phyloP scores from a whole-genome alignment of 2,797 vertebrate genomes.

The Gephyroberyx darwinii region DNA sequence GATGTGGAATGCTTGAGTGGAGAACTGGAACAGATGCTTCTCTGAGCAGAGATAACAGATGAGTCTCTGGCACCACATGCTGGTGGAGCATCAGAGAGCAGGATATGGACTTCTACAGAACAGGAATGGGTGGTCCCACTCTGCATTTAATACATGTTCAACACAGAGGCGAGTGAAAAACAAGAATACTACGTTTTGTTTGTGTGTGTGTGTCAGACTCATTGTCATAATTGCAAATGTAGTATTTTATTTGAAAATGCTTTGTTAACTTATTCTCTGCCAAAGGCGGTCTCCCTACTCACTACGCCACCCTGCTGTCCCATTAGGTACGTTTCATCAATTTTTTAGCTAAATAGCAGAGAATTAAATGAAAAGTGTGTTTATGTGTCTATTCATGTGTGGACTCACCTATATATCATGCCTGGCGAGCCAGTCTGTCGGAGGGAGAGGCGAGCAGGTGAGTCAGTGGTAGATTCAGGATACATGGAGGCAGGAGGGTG shows the following conservation, averaged over 20 bases:
- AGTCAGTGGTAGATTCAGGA: constrained; percentile 99
- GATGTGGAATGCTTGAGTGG: constrained; percentile 10
- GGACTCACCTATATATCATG: constrained; percentile 96
- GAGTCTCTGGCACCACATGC: constrained; percentile 67
- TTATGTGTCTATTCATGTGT: neutral
- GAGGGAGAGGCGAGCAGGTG: constrained; percentile 95
- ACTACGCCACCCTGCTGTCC: too few relatives aligned
- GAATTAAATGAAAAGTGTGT: too few relatives aligned
- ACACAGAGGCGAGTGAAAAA: neutral
- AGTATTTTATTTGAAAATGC: too few relatives aligned
- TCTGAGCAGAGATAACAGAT: neutral
- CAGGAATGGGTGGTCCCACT: neutral
- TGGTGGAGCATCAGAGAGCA: constrained; percentile 58
- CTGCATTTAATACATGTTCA: neutral
- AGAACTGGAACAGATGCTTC: constrained; percentile 22
- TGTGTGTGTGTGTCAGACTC: neutral
- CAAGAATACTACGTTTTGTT: neutral
- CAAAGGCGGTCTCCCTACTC: too few relatives aligned
- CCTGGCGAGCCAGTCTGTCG: constrained; percentile 96
- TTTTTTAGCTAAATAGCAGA: too few relatives aligned
- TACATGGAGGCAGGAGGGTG: constrained; percentile 91
- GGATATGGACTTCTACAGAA: constrained; percentile 1
- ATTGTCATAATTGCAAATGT: too few relatives aligned
- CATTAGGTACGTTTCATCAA: too few relatives aligned
- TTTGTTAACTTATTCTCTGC: too few relatives aligned